Percentiles rank a stretch among this genome's conserved stretches.
Evolutionary conservation across 1,140 invertebrate genomes (phyloP).

Genomic region (Conus betulinus): DNA sequence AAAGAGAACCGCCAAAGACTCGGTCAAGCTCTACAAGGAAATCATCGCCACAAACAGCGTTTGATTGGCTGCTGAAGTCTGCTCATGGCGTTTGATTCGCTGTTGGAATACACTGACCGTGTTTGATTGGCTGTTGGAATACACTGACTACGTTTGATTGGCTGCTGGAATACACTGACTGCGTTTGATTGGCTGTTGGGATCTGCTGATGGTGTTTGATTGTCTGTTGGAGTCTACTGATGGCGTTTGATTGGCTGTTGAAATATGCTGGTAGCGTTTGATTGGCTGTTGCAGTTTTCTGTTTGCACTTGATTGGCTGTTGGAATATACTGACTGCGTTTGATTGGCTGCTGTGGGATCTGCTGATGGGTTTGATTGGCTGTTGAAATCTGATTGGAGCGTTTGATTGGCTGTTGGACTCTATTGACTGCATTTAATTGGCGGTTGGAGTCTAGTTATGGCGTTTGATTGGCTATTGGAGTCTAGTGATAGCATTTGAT

Average conservation of each 20-base stretch:
- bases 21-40: conserved; percentile 75
- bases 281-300: too few species aligned
- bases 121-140: conserved; percentile 84
- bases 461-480: too few species aligned
- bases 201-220: background rate
- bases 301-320: too few species aligned
- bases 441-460: too few species aligned
- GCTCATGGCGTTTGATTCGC: conserved; percentile 83
- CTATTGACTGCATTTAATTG: too few species aligned
- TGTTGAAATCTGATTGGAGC: too few species aligned
- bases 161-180: conserved; percentile 76
- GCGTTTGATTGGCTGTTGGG: conserved; percentile 13
- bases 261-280: background rate
- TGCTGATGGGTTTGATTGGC: too few species aligned
- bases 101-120: conserved; percentile 56
- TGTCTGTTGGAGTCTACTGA: background rate
- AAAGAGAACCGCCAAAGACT: conserved; percentile 83
- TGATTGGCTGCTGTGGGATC: too few species aligned
- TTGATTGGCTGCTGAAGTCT: background rate
- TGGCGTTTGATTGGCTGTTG: background rate
- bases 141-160: conserved; percentile 82
- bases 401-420: too few species aligned
- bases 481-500: too few species aligned
- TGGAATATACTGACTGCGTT: too few species aligned
- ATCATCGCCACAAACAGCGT: conserved; percentile 33